A percentile compares a stretch with the other conserved stretches of the same genome.
Conservation (phyloP, 1,140 invertebrate genomes). For the Philopotamus ludificatus region DNA sequence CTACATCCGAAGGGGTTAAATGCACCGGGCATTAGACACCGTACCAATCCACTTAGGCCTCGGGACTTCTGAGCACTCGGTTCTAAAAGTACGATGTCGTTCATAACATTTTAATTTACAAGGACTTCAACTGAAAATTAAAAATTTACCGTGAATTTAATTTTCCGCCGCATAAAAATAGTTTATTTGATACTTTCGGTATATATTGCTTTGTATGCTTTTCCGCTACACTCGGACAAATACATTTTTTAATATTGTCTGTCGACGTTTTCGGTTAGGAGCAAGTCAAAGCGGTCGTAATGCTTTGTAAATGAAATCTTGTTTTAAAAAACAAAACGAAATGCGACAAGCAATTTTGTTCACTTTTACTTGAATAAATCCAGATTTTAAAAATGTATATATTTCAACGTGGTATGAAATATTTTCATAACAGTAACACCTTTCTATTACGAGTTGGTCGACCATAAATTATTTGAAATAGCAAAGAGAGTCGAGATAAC, state of each 20-base stretch:
- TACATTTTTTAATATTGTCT: no score
- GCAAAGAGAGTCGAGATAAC: slow-evolving; percentile 9
- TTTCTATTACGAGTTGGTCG: slow-evolving; percentile 21
- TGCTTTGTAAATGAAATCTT: not conserved
- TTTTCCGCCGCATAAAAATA: no score
- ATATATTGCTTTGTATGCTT: no score
- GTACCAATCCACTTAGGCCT: slow-evolving; percentile 8
- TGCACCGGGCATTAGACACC: slow-evolving; percentile 6
- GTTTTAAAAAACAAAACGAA: not conserved
- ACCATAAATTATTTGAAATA: slow-evolving; percentile 21
- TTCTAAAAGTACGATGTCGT: no score
- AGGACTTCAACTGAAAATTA: no score
- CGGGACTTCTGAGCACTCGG: no score
- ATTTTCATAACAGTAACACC: slow-evolving; percentile 8
- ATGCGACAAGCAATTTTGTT: not conserved
- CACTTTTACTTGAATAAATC: not conserved
- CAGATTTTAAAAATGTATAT: not conserved
- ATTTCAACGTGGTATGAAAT: not conserved
- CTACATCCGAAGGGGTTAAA: slow-evolving; percentile 9
- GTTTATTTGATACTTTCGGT: no score
- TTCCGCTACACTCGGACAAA: no score
- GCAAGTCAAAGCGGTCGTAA: not conserved
- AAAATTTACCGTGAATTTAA: no score
- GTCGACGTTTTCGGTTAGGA: not conserved
- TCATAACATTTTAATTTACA: no score